These are phyloP conservation scores for Suillia variegata DNA, from an alignment of 2,888 invertebrate genomes.

Conservation along the genomic window DNA sequence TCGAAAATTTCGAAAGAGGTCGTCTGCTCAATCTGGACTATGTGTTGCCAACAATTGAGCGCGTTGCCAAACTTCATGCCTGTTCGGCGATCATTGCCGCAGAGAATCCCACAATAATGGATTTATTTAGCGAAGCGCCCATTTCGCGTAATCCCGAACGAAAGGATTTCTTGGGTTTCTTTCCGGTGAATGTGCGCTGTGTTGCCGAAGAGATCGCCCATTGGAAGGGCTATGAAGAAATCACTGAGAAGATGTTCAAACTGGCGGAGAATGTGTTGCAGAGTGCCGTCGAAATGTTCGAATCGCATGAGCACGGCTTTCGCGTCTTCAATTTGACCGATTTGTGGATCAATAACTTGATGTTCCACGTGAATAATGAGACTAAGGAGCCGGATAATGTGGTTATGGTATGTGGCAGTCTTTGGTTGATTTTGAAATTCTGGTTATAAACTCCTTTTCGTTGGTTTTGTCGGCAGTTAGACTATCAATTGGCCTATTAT, in stretches of 20 bases:
- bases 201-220: constrained; percentile 54
- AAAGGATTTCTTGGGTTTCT: constrained; percentile 55
- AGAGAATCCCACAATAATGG: constrained; percentile 47
- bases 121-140: constrained; percentile 54
- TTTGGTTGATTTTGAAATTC: neutral
- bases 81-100: constrained; percentile 59
- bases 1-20: constrained; percentile 64
- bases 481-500: constrained; percentile 57
- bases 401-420: constrained; percentile 50
- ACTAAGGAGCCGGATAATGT: constrained; percentile 55
- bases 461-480: constrained; percentile 44
- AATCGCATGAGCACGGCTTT: constrained; percentile 44
- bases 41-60: constrained; percentile 62
- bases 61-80: constrained; percentile 66
- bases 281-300: constrained; percentile 49
- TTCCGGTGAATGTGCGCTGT: constrained; percentile 55
- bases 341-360: constrained; percentile 58
- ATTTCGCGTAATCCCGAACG: constrained; percentile 58
- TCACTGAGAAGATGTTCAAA: constrained; percentile 56
- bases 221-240: constrained; percentile 58
- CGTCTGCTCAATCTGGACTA: constrained; percentile 65
- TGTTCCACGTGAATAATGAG: constrained; percentile 55
- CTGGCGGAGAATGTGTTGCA: constrained; percentile 55
- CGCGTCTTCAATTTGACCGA: constrained; percentile 57
- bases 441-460: no score